phyloP scores from a whole-genome alignment of 1,140 invertebrate species.

The honey bee (Apis mellifera) region Amel_HAv3.1 CM009936.2:7528001-7528500 shows the following conservation, averaged over 20 bases:
- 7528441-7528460: conserved; percentile 46
- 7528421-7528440: conserved; percentile 49
- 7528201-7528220: not conserved
- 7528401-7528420: conserved; percentile 53
- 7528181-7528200: conserved; percentile 8
- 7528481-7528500: conserved; percentile 1
- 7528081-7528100: conserved; percentile 73
- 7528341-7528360: conserved; percentile 4
- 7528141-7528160: conserved; percentile 16
- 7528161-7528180: not conserved
- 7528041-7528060: conserved; percentile 68
- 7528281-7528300: not conserved
- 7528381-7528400: conserved; percentile 33
- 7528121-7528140: conserved; percentile 63
- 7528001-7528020: conserved; percentile 51
- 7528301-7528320: not conserved
- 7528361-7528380: conserved; percentile 40
- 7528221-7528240: not conserved
- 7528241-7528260: not conserved
- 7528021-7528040: conserved; percentile 72
- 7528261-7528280: not conserved
- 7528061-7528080: conserved; percentile 72
- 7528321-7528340: not conserved
- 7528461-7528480: conserved; percentile 13
- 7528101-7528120: conserved; percentile 77